Evolutionary conservation across 2,113 vertebrate genomes (phyloP).

Genomic region (Amphilophus citrinellus): DNA sequence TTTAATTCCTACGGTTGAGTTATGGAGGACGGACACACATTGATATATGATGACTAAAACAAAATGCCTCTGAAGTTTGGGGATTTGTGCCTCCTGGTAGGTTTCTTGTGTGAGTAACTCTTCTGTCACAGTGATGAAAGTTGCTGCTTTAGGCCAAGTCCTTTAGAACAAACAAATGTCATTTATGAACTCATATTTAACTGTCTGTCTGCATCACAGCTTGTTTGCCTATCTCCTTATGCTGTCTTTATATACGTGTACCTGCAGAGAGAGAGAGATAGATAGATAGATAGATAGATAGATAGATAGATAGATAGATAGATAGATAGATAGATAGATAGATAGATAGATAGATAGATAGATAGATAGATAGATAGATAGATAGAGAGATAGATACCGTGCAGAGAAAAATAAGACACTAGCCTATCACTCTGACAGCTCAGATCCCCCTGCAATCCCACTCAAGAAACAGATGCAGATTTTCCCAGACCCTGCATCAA

Average conservation of each 20-base stretch:
- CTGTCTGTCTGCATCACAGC: constrained; percentile 26
- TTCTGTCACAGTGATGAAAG: constrained; percentile 62
- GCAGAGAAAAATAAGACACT: constrained; percentile 24
- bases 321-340: no score
- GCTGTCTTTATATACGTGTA: not conserved
- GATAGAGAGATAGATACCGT: constrained; percentile 18
- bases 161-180: constrained; percentile 72
- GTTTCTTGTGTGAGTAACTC: constrained; percentile 66
- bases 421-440: constrained; percentile 67
- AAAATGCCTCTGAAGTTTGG: constrained; percentile 59
- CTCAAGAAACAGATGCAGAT: constrained; percentile 87
- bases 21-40: constrained; percentile 37
- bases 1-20: constrained; percentile 47
- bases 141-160: constrained; percentile 60
- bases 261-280: constrained; percentile 27
- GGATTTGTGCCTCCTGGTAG: constrained; percentile 73
- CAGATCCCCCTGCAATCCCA: constrained; percentile 58
- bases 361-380: constrained; percentile 22
- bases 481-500: constrained; percentile 83
- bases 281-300: constrained; percentile 1
- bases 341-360: constrained; percentile 9
- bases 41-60: constrained; percentile 67
- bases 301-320: constrained; percentile 12
- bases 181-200: constrained; percentile 56
- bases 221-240: constrained; percentile 34